Percentiles rank a stretch among this genome's conserved stretches.
Evolutionary conservation across 2,113 vertebrate genomes (phyloP).

Genomic region (Podiceps cristatus): DNA sequence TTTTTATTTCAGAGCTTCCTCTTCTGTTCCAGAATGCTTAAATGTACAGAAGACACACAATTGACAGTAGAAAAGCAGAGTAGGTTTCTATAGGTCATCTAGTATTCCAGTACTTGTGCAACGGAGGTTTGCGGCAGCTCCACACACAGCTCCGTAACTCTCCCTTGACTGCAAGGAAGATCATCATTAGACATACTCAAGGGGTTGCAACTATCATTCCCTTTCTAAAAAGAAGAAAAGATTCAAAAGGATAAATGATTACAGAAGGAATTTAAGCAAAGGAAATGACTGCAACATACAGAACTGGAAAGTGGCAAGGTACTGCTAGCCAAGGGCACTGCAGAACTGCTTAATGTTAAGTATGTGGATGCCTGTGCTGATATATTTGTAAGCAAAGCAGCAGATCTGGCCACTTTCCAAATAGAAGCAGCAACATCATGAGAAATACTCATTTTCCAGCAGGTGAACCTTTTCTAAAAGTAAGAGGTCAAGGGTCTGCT

Average conservation of each 20-base stretch:
- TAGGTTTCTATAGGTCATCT: neutral
- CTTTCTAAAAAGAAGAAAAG: neutral
- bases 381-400: neutral
- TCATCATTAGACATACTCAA: neutral
- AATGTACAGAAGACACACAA: neutral
- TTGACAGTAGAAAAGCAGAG: neutral
- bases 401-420: neutral
- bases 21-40: neutral
- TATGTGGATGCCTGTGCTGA: neutral
- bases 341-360: neutral
- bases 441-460: neutral
- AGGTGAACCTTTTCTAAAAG: neutral
- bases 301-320: neutral
- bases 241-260: neutral
- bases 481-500: neutral
- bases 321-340: neutral
- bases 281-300: neutral
- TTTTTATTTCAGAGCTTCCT: neutral
- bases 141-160: neutral
- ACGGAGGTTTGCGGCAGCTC: neutral
- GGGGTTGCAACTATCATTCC: neutral
- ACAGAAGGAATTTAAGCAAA: neutral
- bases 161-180: neutral
- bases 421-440: neutral
- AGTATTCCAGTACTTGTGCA: neutral